These are phyloP conservation scores for Noturus placidus DNA, from an alignment of 2,113 vertebrate species.

Conservation along the genomic window DNA sequence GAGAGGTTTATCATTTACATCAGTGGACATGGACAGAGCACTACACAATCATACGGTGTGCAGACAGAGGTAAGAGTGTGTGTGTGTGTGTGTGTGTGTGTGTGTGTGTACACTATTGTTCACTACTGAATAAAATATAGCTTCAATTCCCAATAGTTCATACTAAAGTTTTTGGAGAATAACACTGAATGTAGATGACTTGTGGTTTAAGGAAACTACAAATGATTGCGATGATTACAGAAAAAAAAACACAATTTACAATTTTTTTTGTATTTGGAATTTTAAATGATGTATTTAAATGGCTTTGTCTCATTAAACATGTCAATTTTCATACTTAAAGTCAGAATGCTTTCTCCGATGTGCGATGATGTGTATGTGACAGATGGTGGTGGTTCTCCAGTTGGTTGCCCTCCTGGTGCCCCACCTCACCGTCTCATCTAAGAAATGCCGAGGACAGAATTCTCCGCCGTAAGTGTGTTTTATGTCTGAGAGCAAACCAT, in stretches of 20 bases:
- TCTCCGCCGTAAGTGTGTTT: conserved; percentile 82
- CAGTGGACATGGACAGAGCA: neutral
- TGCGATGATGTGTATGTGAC: conserved; percentile 22
- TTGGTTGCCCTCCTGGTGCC: conserved; percentile 94
- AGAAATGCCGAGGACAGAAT: conserved; percentile 92
- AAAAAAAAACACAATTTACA: neutral
- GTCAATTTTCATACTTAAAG: neutral
- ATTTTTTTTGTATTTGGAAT: neutral
- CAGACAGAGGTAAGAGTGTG: conserved; percentile 26
- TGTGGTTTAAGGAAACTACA: neutral
- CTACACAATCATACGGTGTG: neutral
- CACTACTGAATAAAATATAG: neutral
- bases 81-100: neutral
- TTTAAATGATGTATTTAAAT: neutral
- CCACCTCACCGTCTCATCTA: conserved; percentile 83
- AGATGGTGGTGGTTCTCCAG: conserved; percentile 85
- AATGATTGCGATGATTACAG: too few relatives aligned
- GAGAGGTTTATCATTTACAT: conserved; percentile 15
- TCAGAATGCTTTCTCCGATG: neutral
- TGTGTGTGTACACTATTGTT: neutral
- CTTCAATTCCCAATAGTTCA: neutral
- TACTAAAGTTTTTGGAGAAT: neutral
- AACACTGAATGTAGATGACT: neutral
- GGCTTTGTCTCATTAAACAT: neutral
- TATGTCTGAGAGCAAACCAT: neutral